Evolutionary conservation across 2,888 invertebrate genomes (phyloP), one percentile per base, ranked within the genome.

Genomic region (Tetheella fluctuosa): DNA sequence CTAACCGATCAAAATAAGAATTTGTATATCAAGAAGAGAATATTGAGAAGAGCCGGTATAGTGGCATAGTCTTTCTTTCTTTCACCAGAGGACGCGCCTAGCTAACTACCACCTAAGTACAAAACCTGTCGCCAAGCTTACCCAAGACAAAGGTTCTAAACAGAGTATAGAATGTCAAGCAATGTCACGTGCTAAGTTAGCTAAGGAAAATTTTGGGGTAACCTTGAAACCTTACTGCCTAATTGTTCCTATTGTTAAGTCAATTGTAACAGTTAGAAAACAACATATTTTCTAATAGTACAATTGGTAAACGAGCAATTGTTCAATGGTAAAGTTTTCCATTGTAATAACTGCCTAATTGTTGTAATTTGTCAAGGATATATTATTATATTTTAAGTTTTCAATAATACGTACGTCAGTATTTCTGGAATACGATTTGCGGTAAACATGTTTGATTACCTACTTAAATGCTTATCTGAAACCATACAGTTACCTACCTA

Each of bases 281-380:
- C 42, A 42, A 48, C 20, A 48, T 48, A 48, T 48, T 48, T 48
- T 48, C 48, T 48, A 48, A 48, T 20, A 20, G 17, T 48, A 48
- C 48, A 48, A 20, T 10, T n/a, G 48, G 48, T 10, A 48, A 48
- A 48, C 20, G 4, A 10, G 20, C 48, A 48, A 48, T 48, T 20
- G 48, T 48, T 48, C 48, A 48, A 20, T 20, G 8, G 20, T 7
- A 7, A 48, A 48, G 17, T 48, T 48, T 20, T 48, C 42, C 48
- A 20, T 48, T 48, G 48, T 48, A 20, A 20, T 20, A 42, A 2
- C 8, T n/a, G 6, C 20, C 1, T 20, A 20, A 48, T 48, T 48
- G 48, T 48, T 48, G 20, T 48, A 48, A 48, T 17, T 48, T 48
- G 10, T 48, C 48, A 48, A 48, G 48, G 48, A 48, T 20, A 15